Conservation (phyloP, 2,797 vertebrate species). For the Phalanger gymnotis region DNA sequence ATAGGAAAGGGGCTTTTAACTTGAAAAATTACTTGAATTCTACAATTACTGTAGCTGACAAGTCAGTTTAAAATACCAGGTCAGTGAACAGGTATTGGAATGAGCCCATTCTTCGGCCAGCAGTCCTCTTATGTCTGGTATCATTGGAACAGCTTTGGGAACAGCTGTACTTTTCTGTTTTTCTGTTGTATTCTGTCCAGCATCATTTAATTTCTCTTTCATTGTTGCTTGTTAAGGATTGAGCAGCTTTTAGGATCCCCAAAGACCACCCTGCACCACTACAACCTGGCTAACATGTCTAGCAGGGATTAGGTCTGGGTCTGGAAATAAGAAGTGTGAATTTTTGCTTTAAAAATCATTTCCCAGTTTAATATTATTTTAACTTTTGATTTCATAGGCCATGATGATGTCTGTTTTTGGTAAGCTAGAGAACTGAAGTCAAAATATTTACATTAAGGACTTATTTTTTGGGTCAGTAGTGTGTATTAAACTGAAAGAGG, state of each 20-base stretch:
- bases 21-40: constrained; percentile 37
- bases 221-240: constrained; percentile 44
- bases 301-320: not conserved
- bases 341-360: constrained; percentile 40
- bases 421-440: constrained; percentile 27
- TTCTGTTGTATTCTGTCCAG: constrained; percentile 46
- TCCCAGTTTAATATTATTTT: constrained; percentile 31
- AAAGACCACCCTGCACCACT: not conserved
- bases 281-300: constrained; percentile 12
- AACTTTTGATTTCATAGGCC: constrained; percentile 46
- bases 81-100: not conserved
- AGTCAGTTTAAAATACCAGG: not conserved
- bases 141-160: constrained; percentile 40
- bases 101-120: not conserved
- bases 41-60: constrained; percentile 39
- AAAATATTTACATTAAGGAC: constrained; percentile 29
- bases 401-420: constrained; percentile 35
- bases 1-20: constrained; percentile 42
- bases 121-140: not conserved
- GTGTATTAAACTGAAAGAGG: constrained; percentile 39
- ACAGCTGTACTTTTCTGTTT: constrained; percentile 56
- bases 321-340: constrained; percentile 25
- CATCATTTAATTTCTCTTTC: constrained; percentile 62
- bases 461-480: not conserved
- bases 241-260: constrained; percentile 38